Conservation (phyloP, 1,140 invertebrate genomes). For the Tribolium madens region DNA sequence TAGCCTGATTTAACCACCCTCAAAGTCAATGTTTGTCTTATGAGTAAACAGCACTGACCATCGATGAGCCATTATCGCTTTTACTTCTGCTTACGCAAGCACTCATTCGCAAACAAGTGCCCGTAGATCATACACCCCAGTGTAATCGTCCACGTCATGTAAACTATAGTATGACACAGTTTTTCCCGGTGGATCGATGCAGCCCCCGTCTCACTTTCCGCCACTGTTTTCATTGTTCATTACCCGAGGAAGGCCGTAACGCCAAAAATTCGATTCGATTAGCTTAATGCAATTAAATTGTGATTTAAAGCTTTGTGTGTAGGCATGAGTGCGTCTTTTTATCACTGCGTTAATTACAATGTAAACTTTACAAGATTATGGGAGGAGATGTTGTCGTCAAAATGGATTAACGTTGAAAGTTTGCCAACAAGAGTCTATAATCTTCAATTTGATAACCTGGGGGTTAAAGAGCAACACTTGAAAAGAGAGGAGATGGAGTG, state of each 20-base stretch:
- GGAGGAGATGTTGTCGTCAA: background rate
- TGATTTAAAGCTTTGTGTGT: background rate
- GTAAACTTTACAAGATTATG: background rate
- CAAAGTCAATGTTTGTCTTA: background rate
- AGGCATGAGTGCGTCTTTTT: background rate
- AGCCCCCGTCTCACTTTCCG: background rate
- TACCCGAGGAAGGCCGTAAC: background rate
- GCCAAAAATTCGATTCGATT: conserved; percentile 10
- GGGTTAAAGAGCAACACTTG: conserved; percentile 7
- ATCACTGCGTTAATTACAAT: background rate
- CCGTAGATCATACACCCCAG: background rate
- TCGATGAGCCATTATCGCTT: background rate
- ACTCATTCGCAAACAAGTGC: background rate
- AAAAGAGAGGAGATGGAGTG: background rate
- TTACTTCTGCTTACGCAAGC: background rate
- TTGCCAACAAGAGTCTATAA: conserved; percentile 19
- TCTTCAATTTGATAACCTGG: conserved; percentile 3
- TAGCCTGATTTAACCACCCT: background rate
- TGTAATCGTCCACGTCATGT: conserved; percentile 4
- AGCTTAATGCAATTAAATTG: background rate
- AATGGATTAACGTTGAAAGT: conserved; percentile 18
- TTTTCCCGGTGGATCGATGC: conserved; percentile 23
- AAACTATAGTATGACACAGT: conserved; percentile 9
- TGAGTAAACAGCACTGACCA: background rate
- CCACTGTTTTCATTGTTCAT: background rate